These are phyloP conservation scores for Proterorhinus semilunaris DNA, from an alignment of 2,113 vertebrate species.

Conservation along the genomic window DNA sequence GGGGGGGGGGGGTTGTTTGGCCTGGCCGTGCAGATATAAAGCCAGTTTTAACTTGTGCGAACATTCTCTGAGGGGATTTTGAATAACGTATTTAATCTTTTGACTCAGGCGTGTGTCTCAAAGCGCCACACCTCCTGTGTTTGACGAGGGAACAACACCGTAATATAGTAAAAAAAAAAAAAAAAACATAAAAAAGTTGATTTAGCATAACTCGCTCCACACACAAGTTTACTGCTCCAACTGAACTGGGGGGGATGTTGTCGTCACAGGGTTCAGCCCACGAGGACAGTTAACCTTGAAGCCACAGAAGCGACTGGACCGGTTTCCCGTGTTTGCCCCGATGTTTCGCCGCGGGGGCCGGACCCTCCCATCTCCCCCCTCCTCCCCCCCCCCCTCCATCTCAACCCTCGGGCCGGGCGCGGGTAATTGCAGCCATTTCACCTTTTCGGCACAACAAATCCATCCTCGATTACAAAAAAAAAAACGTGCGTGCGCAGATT, in stretches of 20 bases:
- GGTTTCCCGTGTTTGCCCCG: slow-evolving; percentile 26
- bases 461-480: slow-evolving; percentile 47
- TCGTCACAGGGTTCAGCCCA: slow-evolving; percentile 1
- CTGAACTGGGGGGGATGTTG: neutral
- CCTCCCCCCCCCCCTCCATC: slow-evolving; percentile 14
- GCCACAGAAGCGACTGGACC: slow-evolving; percentile 24
- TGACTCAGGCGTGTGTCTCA: no score
- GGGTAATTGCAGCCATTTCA: slow-evolving; percentile 51
- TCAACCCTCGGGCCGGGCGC: slow-evolving; percentile 36
- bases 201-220: neutral
- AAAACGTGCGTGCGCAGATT: slow-evolving; percentile 32
- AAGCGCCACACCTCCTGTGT: no score
- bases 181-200: no score
- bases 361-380: slow-evolving; percentile 23
- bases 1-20: no score
- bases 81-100: no score
- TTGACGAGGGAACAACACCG: no score
- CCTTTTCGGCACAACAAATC: slow-evolving; percentile 45
- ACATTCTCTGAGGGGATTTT: no score
- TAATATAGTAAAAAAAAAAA: no score
- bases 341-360: slow-evolving; percentile 42
- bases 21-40: no score
- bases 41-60: no score
- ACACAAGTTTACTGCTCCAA: neutral
- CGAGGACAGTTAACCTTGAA: slow-evolving; percentile 33